A percentile compares a stretch with the other conserved stretches of the same genome.
phyloP scores from a whole-genome alignment of 2,888 invertebrate genomes.

The Atethmia centrago region DNA sequence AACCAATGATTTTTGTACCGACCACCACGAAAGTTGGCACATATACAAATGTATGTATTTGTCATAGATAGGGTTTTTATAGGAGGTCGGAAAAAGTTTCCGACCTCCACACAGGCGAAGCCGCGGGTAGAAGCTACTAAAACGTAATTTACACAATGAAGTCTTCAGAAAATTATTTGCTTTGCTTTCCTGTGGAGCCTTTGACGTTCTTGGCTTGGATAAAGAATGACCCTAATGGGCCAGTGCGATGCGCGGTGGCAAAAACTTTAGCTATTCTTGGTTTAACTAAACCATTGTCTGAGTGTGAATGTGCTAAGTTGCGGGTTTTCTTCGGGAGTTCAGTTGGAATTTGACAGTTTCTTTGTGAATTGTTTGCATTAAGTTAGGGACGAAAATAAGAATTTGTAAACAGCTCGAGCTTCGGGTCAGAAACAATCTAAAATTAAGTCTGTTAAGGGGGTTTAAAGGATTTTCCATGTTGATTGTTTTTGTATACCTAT shows the following conservation, averaged over 20 bases:
- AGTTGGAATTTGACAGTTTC: slow-evolving; percentile 2
- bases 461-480: not conserved
- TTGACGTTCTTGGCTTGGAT: slow-evolving; percentile 53
- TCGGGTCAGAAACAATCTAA: not conserved
- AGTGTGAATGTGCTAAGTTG: slow-evolving; percentile 15
- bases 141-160: not conserved
- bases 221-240: slow-evolving; percentile 34
- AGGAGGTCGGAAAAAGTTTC: not conserved
- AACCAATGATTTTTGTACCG: too few relatives aligned
- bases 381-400: not conserved
- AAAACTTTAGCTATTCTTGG: slow-evolving; percentile 41
- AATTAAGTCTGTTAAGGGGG: not conserved
- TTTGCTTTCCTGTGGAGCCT: slow-evolving; percentile 19
- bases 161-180: slow-evolving; percentile 20
- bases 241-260: slow-evolving; percentile 20
- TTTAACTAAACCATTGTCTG: slow-evolving; percentile 5
- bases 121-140: not conserved
- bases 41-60: too few relatives aligned
- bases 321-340: slow-evolving; percentile 8
- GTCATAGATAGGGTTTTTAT: not conserved
- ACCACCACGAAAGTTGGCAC: not conserved
- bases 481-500: not conserved
- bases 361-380: slow-evolving; percentile 22
- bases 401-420: not conserved
- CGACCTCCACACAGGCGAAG: not conserved